phyloP scores from a whole-genome alignment of 2,888 invertebrate genomes.

The Coelopa pilipes region DNA sequence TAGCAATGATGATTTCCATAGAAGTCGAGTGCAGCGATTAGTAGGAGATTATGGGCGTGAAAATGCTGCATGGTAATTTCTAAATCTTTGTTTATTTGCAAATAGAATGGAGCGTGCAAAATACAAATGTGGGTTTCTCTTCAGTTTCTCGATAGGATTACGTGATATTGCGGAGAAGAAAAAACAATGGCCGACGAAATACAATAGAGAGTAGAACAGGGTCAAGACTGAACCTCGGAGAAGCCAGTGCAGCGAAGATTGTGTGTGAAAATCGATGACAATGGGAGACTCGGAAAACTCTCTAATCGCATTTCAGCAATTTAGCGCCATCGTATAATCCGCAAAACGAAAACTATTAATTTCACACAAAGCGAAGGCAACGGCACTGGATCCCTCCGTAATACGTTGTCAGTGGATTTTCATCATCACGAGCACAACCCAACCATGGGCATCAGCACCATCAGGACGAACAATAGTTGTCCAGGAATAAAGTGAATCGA shows the following conservation, averaged over 20 bases:
- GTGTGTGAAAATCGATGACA: constrained; percentile 14
- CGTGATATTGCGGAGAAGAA: background rate
- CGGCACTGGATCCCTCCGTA: constrained; percentile 3
- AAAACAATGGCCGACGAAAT: constrained; percentile 3
- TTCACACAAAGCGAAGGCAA: constrained; percentile 35
- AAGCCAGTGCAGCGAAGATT: constrained; percentile 18
- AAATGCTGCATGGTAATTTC: constrained; percentile 57
- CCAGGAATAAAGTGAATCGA: constrained; percentile 22
- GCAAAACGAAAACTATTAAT: constrained; percentile 55
- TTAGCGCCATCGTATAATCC: constrained; percentile 61
- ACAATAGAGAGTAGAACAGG: constrained; percentile 24
- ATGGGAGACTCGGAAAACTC: constrained; percentile 14
- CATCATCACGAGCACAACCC: too few species aligned
- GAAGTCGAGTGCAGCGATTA: too few species aligned
- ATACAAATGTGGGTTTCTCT: background rate
- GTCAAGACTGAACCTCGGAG: constrained; percentile 33
- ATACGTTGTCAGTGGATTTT: constrained; percentile 49
- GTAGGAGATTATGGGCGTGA: too few species aligned
- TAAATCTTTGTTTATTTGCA: constrained; percentile 31
- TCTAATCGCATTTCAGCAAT: constrained; percentile 53
- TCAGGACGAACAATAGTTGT: constrained; percentile 12
- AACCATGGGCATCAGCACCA: constrained; percentile 18
- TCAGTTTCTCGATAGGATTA: too few species aligned
- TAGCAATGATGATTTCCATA: too few species aligned
- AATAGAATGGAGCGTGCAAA: constrained; percentile 19